Evolutionary conservation across 2,113 vertebrate genomes (phyloP), one percentile per base, ranked within the genome.

Genomic region (Chitala chitala): DNA sequence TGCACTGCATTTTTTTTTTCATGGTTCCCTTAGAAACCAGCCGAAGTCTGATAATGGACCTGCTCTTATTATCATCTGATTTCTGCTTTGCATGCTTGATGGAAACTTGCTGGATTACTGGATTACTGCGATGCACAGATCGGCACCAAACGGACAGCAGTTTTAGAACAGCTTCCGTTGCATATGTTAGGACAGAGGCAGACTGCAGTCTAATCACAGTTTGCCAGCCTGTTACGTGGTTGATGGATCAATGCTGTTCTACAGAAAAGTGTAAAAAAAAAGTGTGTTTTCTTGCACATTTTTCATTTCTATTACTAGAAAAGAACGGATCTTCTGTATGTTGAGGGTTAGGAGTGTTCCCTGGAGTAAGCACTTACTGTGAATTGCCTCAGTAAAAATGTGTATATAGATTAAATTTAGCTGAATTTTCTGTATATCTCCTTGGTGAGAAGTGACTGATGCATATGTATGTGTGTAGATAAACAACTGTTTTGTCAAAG

Each of bases 131-230:
- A 22, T 42, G 29, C 44, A 24, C 48, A 33, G 26, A 75, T 68
- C n/a, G n/a, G 15, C 50, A 10, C 54, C 46, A 40, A 61, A 40
- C 64, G 56, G 71, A 53, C n/a, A 56, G 56, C 17, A 75, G 69
- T 75, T 24, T 5, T 8, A 48, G 12, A 12, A 54, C 51, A 17
- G 51, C 20, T n/a, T 44, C 36, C 63, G n/a, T 36, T 12, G 29
- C 2, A 13, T 4, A 31, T 22, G 63, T 38, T 36, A 24, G 71
- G 74, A 75, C 78, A 69, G 75, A 51, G 40, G 31, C 3, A 10
- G 65, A 74, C 70, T 44, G 53, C 42, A 69, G n/a, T 22, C 29
- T 70, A 72, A 78, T 66, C 77, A 44, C 22, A 42, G 75, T 69
- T 73, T 69, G 68, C 48, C 55, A 42, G 48, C 22, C 55, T 44